Conservation (phyloP, 2,113 vertebrate genomes). For the Halcyon malimbica region DNA sequence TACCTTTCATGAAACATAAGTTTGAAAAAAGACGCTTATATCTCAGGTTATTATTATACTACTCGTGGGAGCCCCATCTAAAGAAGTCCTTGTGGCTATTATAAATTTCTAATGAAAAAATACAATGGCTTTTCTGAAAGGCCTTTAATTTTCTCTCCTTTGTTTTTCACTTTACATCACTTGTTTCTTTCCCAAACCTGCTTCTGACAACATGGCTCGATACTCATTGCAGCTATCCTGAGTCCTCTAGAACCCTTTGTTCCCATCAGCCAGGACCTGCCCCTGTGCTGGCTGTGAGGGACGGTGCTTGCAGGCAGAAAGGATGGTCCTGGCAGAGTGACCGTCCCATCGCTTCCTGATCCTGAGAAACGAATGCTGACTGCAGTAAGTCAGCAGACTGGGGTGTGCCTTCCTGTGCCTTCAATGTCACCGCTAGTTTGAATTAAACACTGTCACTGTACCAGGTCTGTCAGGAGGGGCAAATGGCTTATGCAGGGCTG, state of each 20-base stretch:
- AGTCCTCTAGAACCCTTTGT: not conserved
- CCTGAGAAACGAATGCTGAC: not conserved
- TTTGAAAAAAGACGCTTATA: not conserved
- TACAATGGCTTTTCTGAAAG: not conserved
- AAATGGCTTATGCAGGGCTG: not conserved
- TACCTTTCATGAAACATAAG: not conserved
- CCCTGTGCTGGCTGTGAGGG: not conserved
- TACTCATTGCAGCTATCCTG: not conserved
- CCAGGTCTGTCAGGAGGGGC: not conserved
- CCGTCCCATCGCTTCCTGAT: not conserved
- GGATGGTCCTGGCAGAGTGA: not conserved
- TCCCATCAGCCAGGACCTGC: not conserved
- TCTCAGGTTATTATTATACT: not conserved
- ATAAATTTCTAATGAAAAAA: not conserved
- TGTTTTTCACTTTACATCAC: not conserved
- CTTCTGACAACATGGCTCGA: not conserved
- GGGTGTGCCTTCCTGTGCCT: rapidly evolving
- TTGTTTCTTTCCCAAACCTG: not conserved
- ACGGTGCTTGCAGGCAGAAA: not conserved
- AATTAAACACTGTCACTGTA: not conserved
- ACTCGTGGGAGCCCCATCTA: not conserved
- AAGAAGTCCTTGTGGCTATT: not conserved
- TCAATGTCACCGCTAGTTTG: not conserved
- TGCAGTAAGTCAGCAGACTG: not conserved
- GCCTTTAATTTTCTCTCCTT: not conserved